Base-by-base conservation (phyloP, 2,797 vertebrate species). In the Gallirallus australis region DNA sequence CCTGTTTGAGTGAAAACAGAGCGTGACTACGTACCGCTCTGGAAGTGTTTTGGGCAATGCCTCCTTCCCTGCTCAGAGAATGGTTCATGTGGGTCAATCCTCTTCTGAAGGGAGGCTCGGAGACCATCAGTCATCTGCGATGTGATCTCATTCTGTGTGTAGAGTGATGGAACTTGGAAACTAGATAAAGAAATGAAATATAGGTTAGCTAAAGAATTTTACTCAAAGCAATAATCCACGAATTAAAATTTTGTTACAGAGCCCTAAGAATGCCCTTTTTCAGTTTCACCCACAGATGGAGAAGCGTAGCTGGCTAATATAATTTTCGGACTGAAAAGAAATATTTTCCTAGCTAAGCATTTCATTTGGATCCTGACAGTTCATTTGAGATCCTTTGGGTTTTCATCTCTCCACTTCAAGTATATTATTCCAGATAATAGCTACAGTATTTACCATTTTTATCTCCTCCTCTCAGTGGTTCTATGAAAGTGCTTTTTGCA, bases 361-460 rank as follows among this genome's bases (percentile, higher is more conserved):
- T 94, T 95, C 9, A 60, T 84, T 48, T 91, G n/a, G 65, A 78
- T 91, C 35, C 70, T 88, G 82, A 33, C 54, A 78, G 31, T 37
- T 91, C 30, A 45, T 83, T 81, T 59, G 66, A 52, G 47, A 78
- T 45, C 57, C 24, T 94, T 69, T 60, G 59, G 21, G n/a, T 47
- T 94, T 93, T 80, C 73, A 60, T 82, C 75, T 70, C 66, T 76
- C 39, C 48, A 30, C 37, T 90, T 94, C 63, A 88, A 88, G 77
- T 35, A 35, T n/a, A 40, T 87, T 81, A 86, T 92, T 91, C 47
- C 65, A 69, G 59, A 63, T 72, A 90, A 91, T n/a, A 93, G 59
- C 54, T 56, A 45, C 42, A 21, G 66, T 56, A 60, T 89, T 94
- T 84, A 45, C 77, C 42, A 53, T 84, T 92, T 96, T 93, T 89